Conservation (phyloP, 1,140 invertebrate species). For the Doryteuthis pealeii region DNA sequence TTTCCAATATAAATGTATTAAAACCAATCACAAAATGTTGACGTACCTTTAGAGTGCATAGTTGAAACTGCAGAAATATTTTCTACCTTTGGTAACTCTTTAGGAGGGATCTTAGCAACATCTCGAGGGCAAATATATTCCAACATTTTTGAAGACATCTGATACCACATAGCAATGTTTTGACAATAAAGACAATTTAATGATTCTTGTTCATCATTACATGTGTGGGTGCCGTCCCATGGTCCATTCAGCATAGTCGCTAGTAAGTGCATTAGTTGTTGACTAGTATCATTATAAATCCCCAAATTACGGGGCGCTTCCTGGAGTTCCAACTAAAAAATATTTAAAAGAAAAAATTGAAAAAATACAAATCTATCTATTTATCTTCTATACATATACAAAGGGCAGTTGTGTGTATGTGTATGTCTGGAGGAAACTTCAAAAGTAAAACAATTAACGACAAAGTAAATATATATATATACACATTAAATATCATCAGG, state of each 20-base stretch:
- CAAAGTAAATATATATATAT: no score
- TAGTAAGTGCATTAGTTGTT: slow-evolving; percentile 76
- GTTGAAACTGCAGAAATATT: slow-evolving; percentile 23
- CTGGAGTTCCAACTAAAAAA: slow-evolving; percentile 87
- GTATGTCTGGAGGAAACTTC: no score
- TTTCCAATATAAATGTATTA: no score
- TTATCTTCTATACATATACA: no score
- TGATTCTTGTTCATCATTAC: slow-evolving; percentile 62
- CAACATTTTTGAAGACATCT: slow-evolving; percentile 79
- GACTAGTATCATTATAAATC: slow-evolving; percentile 74
- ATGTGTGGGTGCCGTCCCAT: slow-evolving; percentile 75
- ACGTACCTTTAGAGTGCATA: not conserved
- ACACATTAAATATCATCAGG: no score
- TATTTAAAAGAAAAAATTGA: not conserved
- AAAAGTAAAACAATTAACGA: no score
- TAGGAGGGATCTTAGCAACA: slow-evolving; percentile 52
- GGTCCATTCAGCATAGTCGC: slow-evolving; percentile 78
- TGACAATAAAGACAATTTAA: slow-evolving; percentile 88
- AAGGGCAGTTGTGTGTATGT: no score
- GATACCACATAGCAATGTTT: slow-evolving; percentile 90
- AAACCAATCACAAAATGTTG: no score
- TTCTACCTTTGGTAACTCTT: slow-evolving; percentile 55
- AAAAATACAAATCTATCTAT: no score
- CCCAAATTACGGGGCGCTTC: slow-evolving; percentile 82
- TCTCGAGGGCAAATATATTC: slow-evolving; percentile 69